Evolutionary conservation across 1,140 invertebrate genomes (phyloP).

Genomic region (Ips nitidus): DNA sequence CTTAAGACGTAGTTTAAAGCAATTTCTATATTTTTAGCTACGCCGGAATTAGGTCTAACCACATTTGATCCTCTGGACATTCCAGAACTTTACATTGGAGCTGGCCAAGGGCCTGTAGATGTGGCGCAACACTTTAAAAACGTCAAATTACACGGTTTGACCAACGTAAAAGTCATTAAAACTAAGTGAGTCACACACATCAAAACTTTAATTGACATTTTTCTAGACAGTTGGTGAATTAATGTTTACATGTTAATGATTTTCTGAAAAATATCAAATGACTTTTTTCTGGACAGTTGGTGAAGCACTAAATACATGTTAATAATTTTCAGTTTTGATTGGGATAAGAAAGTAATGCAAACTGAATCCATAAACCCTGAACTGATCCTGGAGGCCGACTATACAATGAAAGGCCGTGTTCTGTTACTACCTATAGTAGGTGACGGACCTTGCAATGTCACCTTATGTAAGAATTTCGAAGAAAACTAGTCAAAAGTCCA

Average conservation of each 20-base stretch:
- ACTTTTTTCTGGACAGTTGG: background rate
- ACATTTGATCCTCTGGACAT: slow-evolving; percentile 60
- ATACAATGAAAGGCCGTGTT: slow-evolving; percentile 56
- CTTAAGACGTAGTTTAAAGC: too few species aligned
- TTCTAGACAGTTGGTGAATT: background rate
- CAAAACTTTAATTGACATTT: slow-evolving; percentile 5
- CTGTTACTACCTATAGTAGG: slow-evolving; percentile 60
- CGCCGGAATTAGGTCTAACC: slow-evolving; percentile 53
- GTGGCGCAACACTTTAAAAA: slow-evolving; percentile 62
- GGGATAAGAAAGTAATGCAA: slow-evolving; percentile 44
- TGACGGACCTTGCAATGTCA: slow-evolving; percentile 55
- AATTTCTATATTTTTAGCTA: slow-evolving; percentile 46
- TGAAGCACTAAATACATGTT: background rate
- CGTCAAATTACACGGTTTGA: slow-evolving; percentile 60
- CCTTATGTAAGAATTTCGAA: slow-evolving; percentile 50
- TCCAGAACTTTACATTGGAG: slow-evolving; percentile 58
- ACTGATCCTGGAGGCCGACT: slow-evolving; percentile 53
- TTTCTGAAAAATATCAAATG: too few species aligned
- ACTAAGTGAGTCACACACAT: slow-evolving; percentile 54
- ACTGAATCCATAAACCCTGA: slow-evolving; percentile 46
- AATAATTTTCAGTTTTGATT: slow-evolving; percentile 45
- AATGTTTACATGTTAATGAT: background rate
- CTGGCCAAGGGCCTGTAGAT: slow-evolving; percentile 57
- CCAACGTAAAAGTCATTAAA: slow-evolving; percentile 54
- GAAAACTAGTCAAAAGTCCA: slow-evolving; percentile 10